Evolutionary conservation across 2,888 invertebrate species (phyloP), one percentile per base, ranked within the genome.

Genomic region (Gonocerus acuteangulatus): DNA sequence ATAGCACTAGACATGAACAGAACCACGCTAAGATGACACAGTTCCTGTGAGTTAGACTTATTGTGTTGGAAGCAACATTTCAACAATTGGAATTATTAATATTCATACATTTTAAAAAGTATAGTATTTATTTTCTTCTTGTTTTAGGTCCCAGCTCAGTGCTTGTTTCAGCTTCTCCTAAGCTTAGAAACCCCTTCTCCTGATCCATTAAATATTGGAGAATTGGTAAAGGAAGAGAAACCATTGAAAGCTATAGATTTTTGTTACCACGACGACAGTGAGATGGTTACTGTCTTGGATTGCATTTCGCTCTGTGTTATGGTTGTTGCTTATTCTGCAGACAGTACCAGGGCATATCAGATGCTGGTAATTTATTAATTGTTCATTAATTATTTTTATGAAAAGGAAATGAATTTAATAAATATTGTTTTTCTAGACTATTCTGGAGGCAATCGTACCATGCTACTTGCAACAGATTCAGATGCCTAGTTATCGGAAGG

Each of bases 291-390:
- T 9, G 90, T 99, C 6, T 77, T 97, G 64, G 97, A 99, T 73
- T 95, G 95, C 69, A 93, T 99, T 72, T 95, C 95, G n/a, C 82
- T 97, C 60, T 97, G 97, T 73, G 95, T 99, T 0, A 97, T 99
- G 84, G 97, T 99, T 0, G 93, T 97, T 3, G 95, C 96, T 0
- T 99, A 97, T 74, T 89, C 97, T 0, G 93, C 97, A 4, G 97
- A 99, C 74, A 95, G 96, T 61, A 85, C 89, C 7, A 77, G 91
- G 65, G 91, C 91, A 1, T 91, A 91, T 73, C 92, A 93, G 74
- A 92, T 93, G 91, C 76, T 92, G 77, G 92, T 89, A 74, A 76
- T 81, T 76, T 6, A 13, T 3, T 11, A 13, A 23, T 47, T 42
- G 6, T 47, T 47, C 27, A 27, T 27, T 27, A 27, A 6, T 27